Base-by-base conservation (phyloP, 1,140 invertebrate genomes). In the Procambarus clarkii region DNA sequence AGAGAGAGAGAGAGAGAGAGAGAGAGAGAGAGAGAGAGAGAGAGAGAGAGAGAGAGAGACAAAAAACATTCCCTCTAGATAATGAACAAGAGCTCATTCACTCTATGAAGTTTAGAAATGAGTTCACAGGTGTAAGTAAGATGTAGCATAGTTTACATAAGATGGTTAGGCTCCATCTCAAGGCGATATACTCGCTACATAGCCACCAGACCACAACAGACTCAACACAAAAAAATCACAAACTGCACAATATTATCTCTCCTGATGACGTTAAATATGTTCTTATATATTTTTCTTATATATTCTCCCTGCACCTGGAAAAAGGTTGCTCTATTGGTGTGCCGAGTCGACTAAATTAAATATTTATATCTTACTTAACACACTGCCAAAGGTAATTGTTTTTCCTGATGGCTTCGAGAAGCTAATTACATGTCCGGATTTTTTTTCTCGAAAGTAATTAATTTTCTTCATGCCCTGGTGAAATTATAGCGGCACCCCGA, bases 21-120 rank as follows among this genome's bases (percentile, higher is more conserved):
- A 71, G n/a, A 34, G 21, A 71, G n/a, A 71, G 69, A 71, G n/a
- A 71, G n/a, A 69, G 64, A 69, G 64, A 69, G 64, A 69, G 64
- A 69, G 64, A 69, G 64, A 69, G 64, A 69, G 64, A 69, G 64
- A 15, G 3, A 4, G 8, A 15, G 15, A 58, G 34, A 34, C 34
- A 1, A 1, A 34, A 1, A 0, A 34, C 34, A 34, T 34, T 1
- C 34, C 34, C 34, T 34, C 34, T 34, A 34, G 34, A 34, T 34
- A 34, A 34, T 34, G 34, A 34, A 34, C 34, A 34, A 34, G 34
- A 34, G 34, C 34, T 34, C 34, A 34, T 34, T 34, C 34, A 34
- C 34, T 34, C 34, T 34, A 34, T 34, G 34, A 34, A 34, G 34
- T 34, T 34, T 34, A 34, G 0, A 34, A 34, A 1, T 34, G 34